Percentiles rank a stretch among this genome's conserved stretches.
Evolutionary conservation across 1,140 invertebrate species (phyloP).

Genomic region (Sycophila sp.): DNA sequence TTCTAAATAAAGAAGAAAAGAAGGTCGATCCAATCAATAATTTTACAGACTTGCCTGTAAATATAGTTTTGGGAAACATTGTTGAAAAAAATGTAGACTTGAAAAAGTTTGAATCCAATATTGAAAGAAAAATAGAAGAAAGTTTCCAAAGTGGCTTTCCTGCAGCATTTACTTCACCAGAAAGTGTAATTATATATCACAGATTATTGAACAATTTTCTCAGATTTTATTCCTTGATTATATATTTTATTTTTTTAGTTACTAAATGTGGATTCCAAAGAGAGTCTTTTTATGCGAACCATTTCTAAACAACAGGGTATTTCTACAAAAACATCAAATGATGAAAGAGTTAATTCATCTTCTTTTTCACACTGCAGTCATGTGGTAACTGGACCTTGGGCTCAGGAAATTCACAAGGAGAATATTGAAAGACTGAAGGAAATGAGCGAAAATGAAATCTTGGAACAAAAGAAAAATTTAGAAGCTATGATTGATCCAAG

Average conservation of each 20-base stretch:
- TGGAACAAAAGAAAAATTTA: conserved; percentile 77
- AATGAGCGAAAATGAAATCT: conserved; percentile 82
- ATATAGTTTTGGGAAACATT: conserved; percentile 70
- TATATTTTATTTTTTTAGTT: conserved; percentile 28
- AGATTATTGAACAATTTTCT: background rate
- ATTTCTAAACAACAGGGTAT: conserved; percentile 32
- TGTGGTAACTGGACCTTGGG: conserved; percentile 43
- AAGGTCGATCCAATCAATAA: conserved; percentile 65
- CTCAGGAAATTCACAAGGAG: conserved; percentile 75
- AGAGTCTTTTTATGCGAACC: conserved; percentile 52
- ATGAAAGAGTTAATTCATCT: background rate
- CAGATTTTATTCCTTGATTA: no score
- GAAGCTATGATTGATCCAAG: conserved; percentile 73
- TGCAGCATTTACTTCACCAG: conserved; percentile 46
- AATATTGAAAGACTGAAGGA: conserved; percentile 74
- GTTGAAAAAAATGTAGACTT: conserved; percentile 68
- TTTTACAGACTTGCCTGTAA: conserved; percentile 61
- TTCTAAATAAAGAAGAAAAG: conserved; percentile 40
- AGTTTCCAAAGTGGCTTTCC: conserved; percentile 49
- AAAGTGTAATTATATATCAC: conserved; percentile 16
- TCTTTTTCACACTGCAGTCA: background rate
- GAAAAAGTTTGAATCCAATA: conserved; percentile 41
- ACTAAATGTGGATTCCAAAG: conserved; percentile 28
- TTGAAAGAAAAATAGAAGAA: conserved; percentile 2
- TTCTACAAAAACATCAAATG: background rate